A percentile compares a stretch with the other conserved stretches of the same genome.
phyloP scores from a whole-genome alignment of 2,113 vertebrate genomes.

The Heloderma charlesbogerti region DNA sequence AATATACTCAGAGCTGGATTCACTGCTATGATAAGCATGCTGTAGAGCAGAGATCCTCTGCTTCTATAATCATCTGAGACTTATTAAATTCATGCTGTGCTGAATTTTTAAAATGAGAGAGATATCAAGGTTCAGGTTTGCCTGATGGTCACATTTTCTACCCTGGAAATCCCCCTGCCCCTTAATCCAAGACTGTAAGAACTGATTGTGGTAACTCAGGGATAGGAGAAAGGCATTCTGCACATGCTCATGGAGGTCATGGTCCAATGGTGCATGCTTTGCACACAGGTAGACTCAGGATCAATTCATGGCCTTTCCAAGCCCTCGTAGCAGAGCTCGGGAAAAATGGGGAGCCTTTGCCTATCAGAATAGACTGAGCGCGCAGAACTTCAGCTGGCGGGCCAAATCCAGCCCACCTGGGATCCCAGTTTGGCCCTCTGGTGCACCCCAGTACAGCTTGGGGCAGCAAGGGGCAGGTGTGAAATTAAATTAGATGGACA shows the following conservation, averaged over 20 bases:
- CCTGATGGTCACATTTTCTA: not conserved
- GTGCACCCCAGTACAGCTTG: not conserved
- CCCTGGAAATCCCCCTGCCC: no score
- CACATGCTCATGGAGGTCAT: not conserved
- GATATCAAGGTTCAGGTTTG: not conserved
- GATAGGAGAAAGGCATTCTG: not conserved
- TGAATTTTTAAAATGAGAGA: not conserved
- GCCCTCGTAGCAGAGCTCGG: not conserved
- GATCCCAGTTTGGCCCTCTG: no score
- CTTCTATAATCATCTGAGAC: not conserved
- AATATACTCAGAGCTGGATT: not conserved
- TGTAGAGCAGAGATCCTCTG: not conserved
- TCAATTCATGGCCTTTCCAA: not conserved
- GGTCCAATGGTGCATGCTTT: no score
- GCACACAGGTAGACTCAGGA: not conserved
- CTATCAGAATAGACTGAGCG: not conserved
- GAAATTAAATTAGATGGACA: constrained; percentile 6
- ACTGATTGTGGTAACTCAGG: not conserved
- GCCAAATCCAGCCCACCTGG: no score
- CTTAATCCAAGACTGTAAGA: not conserved
- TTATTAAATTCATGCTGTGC: not conserved
- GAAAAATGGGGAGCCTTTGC: not conserved
- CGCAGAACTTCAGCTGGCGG: no score
- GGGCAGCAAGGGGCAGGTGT: not conserved
- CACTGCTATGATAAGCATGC: not conserved